Evolutionary conservation across 2,797 vertebrate species (phyloP), one percentile per base, ranked within the genome.

Genomic region (Malacoraja senta): DNA sequence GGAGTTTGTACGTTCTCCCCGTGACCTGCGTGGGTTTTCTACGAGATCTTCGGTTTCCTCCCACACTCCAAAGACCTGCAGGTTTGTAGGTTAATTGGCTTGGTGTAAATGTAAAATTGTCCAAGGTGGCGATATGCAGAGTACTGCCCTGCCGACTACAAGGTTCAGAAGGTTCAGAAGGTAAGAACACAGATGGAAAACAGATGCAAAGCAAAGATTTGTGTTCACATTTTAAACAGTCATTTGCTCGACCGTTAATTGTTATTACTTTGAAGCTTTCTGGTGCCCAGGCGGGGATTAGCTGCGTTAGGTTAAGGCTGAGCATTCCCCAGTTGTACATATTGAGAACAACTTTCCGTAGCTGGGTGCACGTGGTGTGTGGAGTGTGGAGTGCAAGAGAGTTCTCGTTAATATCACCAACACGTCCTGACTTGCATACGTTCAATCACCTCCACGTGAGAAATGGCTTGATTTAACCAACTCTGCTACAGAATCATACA

Each of bases 191-290:
- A n/a, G n/a, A 65, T 88, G 61, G 84, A 88, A 88, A 88, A 65
- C 84, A 88, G 84, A 88, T 88, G 58, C 15, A 63, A 88, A 88
- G 61, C 8, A 8, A 32, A 35, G 61, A 88, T 88, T 88, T 35
- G 61, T 88, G 19, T 72, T 68, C 29, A 65, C 32, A 65, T 68
- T 68, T 88, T 15, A 32, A 88, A 65, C 7, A 9, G 29, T 65
- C 84, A 88, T 88, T 88, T 32, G 29, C 61, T 65, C 61, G 6
- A 32, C 9, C 35, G 84, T 65, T 88, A 65, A 68, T 35, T 65
- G 61, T 88, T 65, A 88, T 88, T 88, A n/a, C 61, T 68, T 68
- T 68, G 61, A 17, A 88, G 61, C 21, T 7, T 13, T 53, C 29
- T 88, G 61, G 84, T 88, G 61, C 19, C 1, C 61, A 68, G 61